A percentile compares a stretch with the other conserved stretches of the same genome.
phyloP scores from a whole-genome alignment of 1,140 invertebrate genomes.

The Globodera rostochiensis region DNA sequence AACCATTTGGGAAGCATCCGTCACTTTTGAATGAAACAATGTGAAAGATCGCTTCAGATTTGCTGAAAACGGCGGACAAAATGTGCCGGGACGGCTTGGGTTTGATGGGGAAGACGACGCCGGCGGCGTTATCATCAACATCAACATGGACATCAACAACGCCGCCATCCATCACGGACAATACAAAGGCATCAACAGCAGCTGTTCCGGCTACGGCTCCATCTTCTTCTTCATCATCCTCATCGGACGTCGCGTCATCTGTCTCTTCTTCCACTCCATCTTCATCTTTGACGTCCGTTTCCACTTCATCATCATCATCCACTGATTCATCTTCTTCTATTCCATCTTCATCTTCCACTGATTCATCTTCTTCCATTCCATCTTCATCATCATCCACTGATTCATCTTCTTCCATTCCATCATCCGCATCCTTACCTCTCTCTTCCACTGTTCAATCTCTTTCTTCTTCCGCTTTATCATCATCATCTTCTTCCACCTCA shows the following conservation, averaged over 20 bases:
- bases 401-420: too few species aligned
- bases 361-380: background rate
- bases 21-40: constrained; percentile 6
- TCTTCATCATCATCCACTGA: background rate
- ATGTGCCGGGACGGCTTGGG: constrained; percentile 23
- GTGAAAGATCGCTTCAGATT: constrained; percentile 36
- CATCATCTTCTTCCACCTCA: background rate
- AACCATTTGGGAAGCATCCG: constrained; percentile 3
- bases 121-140: background rate
- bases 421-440: background rate
- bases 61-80: constrained; percentile 43
- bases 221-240: background rate
- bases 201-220: background rate
- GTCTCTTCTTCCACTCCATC: too few species aligned
- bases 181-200: background rate
- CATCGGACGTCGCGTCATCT: background rate
- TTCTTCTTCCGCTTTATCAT: background rate
- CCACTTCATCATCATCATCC: background rate
- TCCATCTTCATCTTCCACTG: background rate
- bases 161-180: too few species aligned
- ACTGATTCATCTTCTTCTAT: background rate
- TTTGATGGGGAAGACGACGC: background rate
- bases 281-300: too few species aligned
- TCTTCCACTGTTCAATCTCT: background rate
- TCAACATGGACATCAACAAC: background rate